Conservation (phyloP, 2,113 vertebrate species). For the Xenopus borealis region DNA sequence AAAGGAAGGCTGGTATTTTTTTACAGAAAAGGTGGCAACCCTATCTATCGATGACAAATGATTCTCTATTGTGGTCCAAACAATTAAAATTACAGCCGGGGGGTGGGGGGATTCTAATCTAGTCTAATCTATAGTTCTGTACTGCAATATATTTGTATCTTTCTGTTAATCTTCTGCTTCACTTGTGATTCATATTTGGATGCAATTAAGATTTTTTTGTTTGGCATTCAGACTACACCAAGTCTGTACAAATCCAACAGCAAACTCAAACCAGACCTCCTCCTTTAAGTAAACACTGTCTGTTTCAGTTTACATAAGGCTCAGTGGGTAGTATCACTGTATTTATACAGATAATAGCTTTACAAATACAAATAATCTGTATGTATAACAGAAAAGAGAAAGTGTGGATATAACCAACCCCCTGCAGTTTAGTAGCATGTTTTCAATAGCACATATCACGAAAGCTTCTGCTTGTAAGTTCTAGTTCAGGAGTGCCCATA, state of each 20-base stretch:
- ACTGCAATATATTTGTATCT: neutral
- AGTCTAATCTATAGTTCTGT: neutral
- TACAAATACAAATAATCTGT: too few relatives aligned
- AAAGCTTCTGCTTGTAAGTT: too few relatives aligned
- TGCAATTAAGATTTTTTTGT: neutral
- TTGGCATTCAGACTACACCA: neutral
- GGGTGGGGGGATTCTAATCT: too few relatives aligned
- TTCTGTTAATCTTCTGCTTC: neutral
- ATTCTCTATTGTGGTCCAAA: neutral
- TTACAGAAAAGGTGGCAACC: too few relatives aligned
- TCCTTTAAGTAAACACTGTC: neutral
- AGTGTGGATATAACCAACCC: too few relatives aligned
- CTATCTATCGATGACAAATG: too few relatives aligned
- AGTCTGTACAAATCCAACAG: neutral
- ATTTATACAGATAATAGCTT: too few relatives aligned
- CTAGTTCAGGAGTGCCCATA: too few relatives aligned
- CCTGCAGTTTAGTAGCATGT: too few relatives aligned
- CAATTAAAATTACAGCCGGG: neutral
- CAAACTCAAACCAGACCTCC: conserved; percentile 2
- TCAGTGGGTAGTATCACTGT: neutral
- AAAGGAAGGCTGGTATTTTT: too few relatives aligned
- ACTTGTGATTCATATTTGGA: neutral
- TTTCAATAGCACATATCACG: too few relatives aligned
- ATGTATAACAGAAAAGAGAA: neutral
- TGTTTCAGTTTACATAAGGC: neutral